Evolutionary conservation across 2,113 vertebrate genomes (phyloP).

Genomic region (Cynocephalus volans): DNA sequence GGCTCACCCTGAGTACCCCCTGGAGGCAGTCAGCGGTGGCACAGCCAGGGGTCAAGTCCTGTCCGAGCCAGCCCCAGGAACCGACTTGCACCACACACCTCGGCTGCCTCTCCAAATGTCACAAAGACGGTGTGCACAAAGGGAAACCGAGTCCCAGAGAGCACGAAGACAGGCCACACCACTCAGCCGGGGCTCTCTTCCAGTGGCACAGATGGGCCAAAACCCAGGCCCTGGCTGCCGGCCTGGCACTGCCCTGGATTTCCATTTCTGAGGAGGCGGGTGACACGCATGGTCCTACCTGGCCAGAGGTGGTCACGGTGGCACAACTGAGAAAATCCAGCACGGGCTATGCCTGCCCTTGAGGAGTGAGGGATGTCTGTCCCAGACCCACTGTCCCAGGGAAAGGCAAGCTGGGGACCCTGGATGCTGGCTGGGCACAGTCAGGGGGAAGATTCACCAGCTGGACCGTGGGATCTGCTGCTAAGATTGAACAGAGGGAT

Average conservation of each 20-base stretch:
- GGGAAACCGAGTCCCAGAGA: not conserved
- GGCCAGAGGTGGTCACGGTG: not conserved
- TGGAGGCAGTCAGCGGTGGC: not conserved
- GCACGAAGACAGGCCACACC: accelerated
- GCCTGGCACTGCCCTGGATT: not conserved
- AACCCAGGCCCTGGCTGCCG: not conserved
- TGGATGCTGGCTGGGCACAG: not conserved
- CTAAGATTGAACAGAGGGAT: too few relatives aligned
- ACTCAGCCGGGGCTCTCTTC: not conserved
- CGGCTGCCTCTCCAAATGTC: not conserved
- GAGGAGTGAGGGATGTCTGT: not conserved
- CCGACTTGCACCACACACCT: too few relatives aligned
- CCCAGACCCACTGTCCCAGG: not conserved
- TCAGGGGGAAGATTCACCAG: not conserved
- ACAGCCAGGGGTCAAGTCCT: not conserved
- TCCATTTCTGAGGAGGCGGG: too few relatives aligned
- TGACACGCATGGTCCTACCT: not conserved
- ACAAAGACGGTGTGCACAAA: not conserved
- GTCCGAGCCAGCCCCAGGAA: not conserved
- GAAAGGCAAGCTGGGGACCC: not conserved
- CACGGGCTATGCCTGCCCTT: not conserved
- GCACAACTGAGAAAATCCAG: not conserved
- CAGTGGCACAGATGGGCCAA: not conserved
- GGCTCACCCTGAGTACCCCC: too few relatives aligned
- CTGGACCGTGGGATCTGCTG: not conserved